Conservation (phyloP, 2,797 vertebrate genomes). For the Paratrypauchen microcephalus region DNA sequence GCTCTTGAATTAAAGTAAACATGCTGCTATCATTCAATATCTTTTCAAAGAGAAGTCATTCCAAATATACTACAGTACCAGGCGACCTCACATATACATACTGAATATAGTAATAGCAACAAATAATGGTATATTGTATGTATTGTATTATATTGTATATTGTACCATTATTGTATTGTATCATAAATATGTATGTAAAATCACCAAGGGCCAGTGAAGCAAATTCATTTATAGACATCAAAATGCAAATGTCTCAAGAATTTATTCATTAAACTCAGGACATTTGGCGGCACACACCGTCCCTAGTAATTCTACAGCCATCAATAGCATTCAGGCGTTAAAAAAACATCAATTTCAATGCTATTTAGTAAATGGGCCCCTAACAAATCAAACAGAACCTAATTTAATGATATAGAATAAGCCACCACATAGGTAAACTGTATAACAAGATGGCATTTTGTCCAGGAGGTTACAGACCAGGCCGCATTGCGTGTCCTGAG, state of each 20-base stretch:
- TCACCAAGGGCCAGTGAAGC: not conserved
- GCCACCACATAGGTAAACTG: not conserved
- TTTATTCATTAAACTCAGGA: not conserved
- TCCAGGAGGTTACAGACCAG: constrained; percentile 52
- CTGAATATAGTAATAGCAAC: not conserved
- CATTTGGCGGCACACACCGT: not conserved
- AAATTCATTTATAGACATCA: not conserved
- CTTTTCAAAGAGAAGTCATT: not conserved
- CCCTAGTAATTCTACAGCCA: not conserved
- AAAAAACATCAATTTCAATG: not conserved
- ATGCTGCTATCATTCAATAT: not conserved
- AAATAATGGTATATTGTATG: not conserved
- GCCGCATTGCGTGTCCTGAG: constrained; percentile 59
- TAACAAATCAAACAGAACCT: not conserved
- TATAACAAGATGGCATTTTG: constrained; percentile 38
- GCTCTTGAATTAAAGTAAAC: not conserved
- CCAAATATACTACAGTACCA: not conserved
- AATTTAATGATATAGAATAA: not conserved
- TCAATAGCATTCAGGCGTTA: constrained; percentile 1
- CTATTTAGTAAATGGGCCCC: constrained; percentile 13
- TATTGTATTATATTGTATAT: no score
- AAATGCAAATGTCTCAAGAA: not conserved
- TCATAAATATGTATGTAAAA: not conserved
- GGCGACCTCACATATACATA: not conserved
- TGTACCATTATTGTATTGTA: no score